Percentiles rank a stretch among this genome's conserved stretches.
Evolutionary conservation across 2,113 vertebrate species (phyloP).

Genomic region (Leptosomus discolor): DNA sequence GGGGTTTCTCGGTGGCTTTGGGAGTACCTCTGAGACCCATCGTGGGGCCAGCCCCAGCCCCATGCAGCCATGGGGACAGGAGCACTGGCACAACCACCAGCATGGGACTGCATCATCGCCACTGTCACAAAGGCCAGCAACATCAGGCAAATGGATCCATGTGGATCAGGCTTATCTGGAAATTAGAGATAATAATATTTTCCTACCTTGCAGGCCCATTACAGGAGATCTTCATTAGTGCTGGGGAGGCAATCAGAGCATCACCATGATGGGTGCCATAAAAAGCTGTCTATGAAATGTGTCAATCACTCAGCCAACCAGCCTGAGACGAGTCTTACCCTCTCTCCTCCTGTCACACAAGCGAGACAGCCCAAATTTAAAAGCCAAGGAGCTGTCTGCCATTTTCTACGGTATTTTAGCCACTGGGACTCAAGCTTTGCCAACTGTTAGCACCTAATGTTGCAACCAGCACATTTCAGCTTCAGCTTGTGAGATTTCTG

Average conservation of each 20-base stretch:
- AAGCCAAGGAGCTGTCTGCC: slow-evolving; percentile 47
- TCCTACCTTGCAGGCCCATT: neutral
- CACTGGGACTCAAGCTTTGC: slow-evolving; percentile 32
- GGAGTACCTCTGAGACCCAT: accelerated
- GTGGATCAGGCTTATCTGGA: neutral
- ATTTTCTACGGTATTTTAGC: slow-evolving; percentile 37
- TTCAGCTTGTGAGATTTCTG: slow-evolving; percentile 38
- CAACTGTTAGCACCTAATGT: slow-evolving; percentile 62
- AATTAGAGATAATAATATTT: slow-evolving; percentile 34
- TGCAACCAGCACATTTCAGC: slow-evolving; percentile 54
- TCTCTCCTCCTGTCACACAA: neutral
- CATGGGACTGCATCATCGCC: accelerated
- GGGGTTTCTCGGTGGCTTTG: neutral
- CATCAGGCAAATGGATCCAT: neutral
- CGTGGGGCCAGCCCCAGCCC: no score
- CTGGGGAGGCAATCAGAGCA: neutral
- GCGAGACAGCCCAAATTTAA: neutral
- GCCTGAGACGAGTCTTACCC: neutral
- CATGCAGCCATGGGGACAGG: accelerated
- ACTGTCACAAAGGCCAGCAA: accelerated
- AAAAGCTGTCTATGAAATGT: neutral
- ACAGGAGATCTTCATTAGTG: neutral
- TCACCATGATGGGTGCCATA: neutral
- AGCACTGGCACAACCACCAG: neutral
- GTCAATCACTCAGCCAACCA: neutral